Conservation (phyloP, 2,888 invertebrate genomes). For the Heliconius aoede region DNA sequence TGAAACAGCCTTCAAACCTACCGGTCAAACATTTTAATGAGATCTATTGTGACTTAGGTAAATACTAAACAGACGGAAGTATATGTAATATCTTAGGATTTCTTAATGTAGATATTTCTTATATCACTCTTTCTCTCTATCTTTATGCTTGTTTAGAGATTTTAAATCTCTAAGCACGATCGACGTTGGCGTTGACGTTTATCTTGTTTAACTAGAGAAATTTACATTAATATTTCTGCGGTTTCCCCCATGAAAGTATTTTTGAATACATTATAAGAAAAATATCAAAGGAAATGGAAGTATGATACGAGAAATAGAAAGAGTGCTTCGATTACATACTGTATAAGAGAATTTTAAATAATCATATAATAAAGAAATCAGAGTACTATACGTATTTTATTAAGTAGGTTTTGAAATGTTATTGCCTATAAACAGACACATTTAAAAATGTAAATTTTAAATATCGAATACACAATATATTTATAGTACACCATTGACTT, state of each 20-base stretch:
- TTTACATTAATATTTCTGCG: no score
- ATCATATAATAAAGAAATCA: no score
- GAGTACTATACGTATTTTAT: background rate
- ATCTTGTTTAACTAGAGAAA: no score
- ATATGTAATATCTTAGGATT: constrained; percentile 19
- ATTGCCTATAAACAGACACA: background rate
- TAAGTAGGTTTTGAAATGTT: background rate
- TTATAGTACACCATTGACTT: no score
- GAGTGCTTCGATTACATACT: no score
- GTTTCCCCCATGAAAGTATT: no score
- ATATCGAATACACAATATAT: no score
- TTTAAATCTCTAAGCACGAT: no score
- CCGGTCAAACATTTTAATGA: constrained; percentile 52
- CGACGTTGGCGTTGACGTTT: no score
- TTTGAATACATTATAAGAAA: background rate
- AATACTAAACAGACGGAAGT: constrained; percentile 42
- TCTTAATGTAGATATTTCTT: background rate
- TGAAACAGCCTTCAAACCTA: constrained; percentile 51
- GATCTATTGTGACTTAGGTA: constrained; percentile 47
- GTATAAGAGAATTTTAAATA: no score
- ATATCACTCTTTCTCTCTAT: background rate
- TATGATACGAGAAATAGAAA: no score
- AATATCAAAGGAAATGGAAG: background rate
- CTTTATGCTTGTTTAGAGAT: no score
- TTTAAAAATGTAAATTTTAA: background rate